A percentile compares a stretch with the other conserved stretches of the same genome.
phyloP scores from a whole-genome alignment of 2,113 vertebrate genomes.

The Polypterus bichir region DNA sequence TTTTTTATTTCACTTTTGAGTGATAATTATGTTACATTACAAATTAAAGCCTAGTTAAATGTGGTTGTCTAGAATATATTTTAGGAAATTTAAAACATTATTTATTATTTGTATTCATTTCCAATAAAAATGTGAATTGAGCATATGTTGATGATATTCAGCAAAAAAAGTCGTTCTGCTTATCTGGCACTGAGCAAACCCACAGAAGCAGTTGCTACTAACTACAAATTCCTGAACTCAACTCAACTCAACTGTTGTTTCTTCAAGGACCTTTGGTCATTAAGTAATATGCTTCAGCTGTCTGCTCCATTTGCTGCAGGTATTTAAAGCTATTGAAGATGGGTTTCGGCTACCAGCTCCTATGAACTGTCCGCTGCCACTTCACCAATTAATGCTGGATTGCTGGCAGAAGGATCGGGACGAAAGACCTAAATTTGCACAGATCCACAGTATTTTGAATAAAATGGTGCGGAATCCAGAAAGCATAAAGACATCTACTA shows the following conservation, averaged over 20 bases:
- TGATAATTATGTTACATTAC: too few species aligned
- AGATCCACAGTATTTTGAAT: conserved; percentile 75
- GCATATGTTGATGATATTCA: conserved; percentile 4
- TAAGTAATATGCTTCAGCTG: too few species aligned
- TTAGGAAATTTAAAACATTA: background rate
- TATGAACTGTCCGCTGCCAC: conserved; percentile 60
- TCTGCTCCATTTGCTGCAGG: conserved; percentile 37
- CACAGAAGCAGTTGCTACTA: background rate
- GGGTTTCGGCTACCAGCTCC: conserved; percentile 89
- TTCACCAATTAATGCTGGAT: conserved; percentile 86
- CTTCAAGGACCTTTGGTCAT: too few species aligned
- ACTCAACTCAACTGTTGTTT: too few species aligned
- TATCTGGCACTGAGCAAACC: background rate
- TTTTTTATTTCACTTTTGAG: too few species aligned
- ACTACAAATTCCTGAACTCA: background rate
- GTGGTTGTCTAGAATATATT: too few species aligned
- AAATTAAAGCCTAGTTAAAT: too few species aligned
- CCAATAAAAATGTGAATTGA: background rate
- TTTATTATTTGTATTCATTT: background rate
- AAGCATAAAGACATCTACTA: conserved; percentile 42
- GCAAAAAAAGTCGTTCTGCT: background rate
- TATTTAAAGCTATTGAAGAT: conserved; percentile 89
- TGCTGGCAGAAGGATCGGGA: conserved; percentile 90
- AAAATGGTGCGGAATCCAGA: conserved; percentile 75
- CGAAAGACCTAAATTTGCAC: conserved; percentile 78